Evolutionary conservation across 2,113 vertebrate species (phyloP).

Genomic region (Tenrec ecaudatus): DNA sequence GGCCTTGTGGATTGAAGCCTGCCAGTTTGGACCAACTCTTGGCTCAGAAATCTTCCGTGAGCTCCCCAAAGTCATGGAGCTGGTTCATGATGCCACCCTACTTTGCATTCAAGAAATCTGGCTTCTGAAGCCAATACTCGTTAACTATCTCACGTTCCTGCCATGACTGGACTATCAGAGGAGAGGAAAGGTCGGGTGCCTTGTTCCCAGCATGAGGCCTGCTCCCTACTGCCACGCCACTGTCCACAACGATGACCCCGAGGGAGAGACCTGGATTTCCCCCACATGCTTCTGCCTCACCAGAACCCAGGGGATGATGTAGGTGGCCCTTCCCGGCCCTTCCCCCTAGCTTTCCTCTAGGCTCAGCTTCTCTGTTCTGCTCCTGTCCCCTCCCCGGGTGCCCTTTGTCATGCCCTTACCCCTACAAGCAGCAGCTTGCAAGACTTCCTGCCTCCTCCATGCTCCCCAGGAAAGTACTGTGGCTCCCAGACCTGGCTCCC

Average conservation of each 20-base stretch:
- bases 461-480: neutral
- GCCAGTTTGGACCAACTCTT: neutral
- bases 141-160: neutral
- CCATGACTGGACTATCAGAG: neutral
- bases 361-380: neutral
- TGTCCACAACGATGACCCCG: accelerated
- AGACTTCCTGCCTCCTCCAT: conserved; percentile 32
- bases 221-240: too few relatives aligned
- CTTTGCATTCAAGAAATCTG: conserved; percentile 3
- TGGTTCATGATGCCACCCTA: neutral
- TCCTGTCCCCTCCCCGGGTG: neutral
- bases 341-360: neutral
- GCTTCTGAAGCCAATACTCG: neutral
- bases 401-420: conserved; percentile 7
- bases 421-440: neutral
- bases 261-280: neutral
- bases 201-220: neutral
- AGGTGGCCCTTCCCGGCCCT: neutral
- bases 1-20: neutral
- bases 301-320: neutral
- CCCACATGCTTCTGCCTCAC: conserved; percentile 9
- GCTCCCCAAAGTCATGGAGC: neutral
- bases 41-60: conserved; percentile 23
- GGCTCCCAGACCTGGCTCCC: neutral
- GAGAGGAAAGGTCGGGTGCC: neutral